Evolutionary conservation across 2,113 vertebrate genomes (phyloP).

Genomic region (Coptodon rendalli): DNA sequence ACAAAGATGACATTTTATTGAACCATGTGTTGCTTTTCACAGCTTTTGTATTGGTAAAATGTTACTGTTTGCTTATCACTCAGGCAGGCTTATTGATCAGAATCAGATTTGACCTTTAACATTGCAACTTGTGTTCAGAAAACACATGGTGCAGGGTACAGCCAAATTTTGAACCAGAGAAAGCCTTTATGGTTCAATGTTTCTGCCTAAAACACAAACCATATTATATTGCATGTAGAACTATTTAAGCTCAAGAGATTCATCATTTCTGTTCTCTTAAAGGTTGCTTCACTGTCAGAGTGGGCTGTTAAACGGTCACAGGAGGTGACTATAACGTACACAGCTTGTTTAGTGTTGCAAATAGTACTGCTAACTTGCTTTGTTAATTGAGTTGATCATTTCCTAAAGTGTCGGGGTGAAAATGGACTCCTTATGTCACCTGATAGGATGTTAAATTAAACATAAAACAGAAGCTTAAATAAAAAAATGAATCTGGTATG

Average conservation of each 20-base stretch:
- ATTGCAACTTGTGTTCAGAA: neutral
- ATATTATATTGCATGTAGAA: neutral
- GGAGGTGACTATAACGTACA: fast-evolving
- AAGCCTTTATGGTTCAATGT: neutral
- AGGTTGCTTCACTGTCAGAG: neutral
- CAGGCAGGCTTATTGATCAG: neutral
- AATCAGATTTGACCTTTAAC: neutral
- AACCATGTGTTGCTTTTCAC: neutral
- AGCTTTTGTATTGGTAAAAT: neutral
- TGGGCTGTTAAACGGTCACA: fast-evolving
- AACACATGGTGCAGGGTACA: neutral
- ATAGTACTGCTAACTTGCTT: fast-evolving
- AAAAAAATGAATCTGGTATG: neutral
- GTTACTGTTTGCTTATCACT: neutral
- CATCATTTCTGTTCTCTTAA: neutral
- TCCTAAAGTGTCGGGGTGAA: neutral
- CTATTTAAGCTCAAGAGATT: neutral
- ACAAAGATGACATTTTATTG: neutral
- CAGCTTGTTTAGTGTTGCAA: neutral
- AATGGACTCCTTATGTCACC: neutral
- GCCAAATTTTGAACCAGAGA: neutral
- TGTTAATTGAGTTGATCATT: neutral
- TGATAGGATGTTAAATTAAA: neutral
- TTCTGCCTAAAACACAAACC: neutral
- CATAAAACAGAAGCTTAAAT: neutral